phyloP scores from a whole-genome alignment of 2,888 invertebrate genomes.

The Steinernema carpocapsae region DNA sequence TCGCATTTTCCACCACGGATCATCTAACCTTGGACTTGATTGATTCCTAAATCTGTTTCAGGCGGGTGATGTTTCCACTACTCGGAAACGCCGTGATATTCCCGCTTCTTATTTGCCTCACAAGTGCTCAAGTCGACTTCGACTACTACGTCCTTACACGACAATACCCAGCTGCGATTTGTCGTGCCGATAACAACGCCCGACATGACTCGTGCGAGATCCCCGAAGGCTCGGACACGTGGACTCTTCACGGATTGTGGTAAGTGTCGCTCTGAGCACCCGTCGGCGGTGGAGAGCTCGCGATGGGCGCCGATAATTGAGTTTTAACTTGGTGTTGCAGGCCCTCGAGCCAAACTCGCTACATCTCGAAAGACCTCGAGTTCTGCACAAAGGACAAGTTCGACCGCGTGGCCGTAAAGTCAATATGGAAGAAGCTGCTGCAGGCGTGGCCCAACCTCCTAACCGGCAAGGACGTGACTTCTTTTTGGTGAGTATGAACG shows the following conservation, averaged over 20 bases:
- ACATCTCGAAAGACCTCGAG: slow-evolving; percentile 5
- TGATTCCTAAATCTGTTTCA: neutral
- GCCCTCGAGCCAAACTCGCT: slow-evolving; percentile 1
- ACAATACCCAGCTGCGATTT: slow-evolving; percentile 52
- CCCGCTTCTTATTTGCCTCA: neutral
- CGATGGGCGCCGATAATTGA: neutral
- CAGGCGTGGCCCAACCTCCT: slow-evolving; percentile 52
- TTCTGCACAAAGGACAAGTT: slow-evolving; percentile 44
- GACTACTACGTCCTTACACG: slow-evolving; percentile 53
- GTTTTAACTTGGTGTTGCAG: slow-evolving; percentile 14
- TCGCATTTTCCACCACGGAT: no score
- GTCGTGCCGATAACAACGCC: slow-evolving; percentile 53
- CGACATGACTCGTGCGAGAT: slow-evolving; percentile 52
- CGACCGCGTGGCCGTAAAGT: slow-evolving; percentile 43
- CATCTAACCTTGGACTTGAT: no score
- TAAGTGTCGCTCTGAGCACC: neutral
- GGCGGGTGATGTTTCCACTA: neutral
- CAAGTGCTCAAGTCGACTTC: slow-evolving; percentile 35
- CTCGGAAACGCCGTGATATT: neutral
- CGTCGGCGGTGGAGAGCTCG: no score
- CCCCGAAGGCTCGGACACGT: slow-evolving; percentile 45
- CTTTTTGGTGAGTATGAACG: slow-evolving; percentile 45
- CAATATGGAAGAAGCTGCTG: slow-evolving; percentile 44
- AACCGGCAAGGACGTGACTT: slow-evolving; percentile 42
- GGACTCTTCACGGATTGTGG: slow-evolving; percentile 57